Conservation (phyloP, 64 coral and sea anemone species). For the Anthopleura sola region DNA sequence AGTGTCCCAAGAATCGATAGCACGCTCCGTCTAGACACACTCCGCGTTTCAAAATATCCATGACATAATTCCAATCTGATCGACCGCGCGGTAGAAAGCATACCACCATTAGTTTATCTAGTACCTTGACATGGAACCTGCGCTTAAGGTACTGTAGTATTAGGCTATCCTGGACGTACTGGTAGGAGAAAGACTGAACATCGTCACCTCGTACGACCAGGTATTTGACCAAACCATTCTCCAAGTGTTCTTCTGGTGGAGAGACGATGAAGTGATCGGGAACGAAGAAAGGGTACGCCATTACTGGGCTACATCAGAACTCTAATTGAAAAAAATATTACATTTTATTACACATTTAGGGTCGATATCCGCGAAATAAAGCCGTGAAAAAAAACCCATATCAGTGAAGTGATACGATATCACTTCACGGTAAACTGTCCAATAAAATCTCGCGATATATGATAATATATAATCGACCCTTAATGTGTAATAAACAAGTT, state of each 20-base stretch:
- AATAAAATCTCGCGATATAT: too few species aligned
- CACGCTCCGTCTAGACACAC: neutral
- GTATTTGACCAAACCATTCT: slow-evolving; percentile 21
- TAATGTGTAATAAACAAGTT: too few species aligned
- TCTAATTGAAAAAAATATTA: neutral
- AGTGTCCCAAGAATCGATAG: slow-evolving; percentile 43
- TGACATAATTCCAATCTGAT: neutral
- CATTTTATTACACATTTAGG: too few species aligned
- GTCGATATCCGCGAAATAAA: too few species aligned
- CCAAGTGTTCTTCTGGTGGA: slow-evolving; percentile 3
- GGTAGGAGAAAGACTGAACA: slow-evolving; percentile 11
- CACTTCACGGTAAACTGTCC: too few species aligned
- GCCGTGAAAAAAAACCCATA: neutral
- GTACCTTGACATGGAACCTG: neutral
- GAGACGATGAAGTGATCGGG: neutral
- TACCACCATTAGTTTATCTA: slow-evolving; percentile 14
- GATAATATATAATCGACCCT: too few species aligned
- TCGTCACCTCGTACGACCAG: slow-evolving; percentile 7
- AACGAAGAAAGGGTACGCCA: slow-evolving; percentile 24
- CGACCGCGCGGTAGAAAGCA: slow-evolving; percentile 14
- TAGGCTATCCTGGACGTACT: slow-evolving; percentile 2
- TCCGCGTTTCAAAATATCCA: slow-evolving; percentile 3
- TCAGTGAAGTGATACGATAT: too few species aligned
- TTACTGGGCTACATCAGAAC: neutral
- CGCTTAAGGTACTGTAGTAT: slow-evolving; percentile 7